Evolutionary conservation across 2,888 invertebrate species (phyloP), one percentile per base, ranked within the genome.

Genomic region (Lycaena phlaeas): DNA sequence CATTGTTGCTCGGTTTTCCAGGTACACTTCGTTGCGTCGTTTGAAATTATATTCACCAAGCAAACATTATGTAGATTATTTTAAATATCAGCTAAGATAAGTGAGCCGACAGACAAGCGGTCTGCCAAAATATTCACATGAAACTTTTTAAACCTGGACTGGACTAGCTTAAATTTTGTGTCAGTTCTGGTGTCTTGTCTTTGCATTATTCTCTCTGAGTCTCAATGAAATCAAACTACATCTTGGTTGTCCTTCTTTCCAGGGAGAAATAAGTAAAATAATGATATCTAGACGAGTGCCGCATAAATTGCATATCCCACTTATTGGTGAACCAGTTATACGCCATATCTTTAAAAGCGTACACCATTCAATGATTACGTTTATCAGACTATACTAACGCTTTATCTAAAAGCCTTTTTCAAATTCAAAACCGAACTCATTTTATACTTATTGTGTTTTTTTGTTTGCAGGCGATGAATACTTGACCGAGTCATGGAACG

Each of bases 391-490:
- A 22, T 14, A 27, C 28, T 50, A n/a, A n/a, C 22, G 22, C 22
- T 49, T 48, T 51, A 50, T 50, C 52, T 49, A 37, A 43, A 47
- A 50, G 46, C 50, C 45, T 41, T 36, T 22, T 38, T 40, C 40
- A 41, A 31, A 14, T 29, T 28, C 6, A 3, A n/a, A 28, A 14
- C 14, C 3, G 14, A 14, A 14, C 7, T 12, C 15, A 18, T 18
- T 3, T 18, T 18, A 29, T 14, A 30, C 3, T 30, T 12, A 34
- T 12, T 11, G 9, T 22, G 1, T 22, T 18, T 7, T 12, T 68
- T n/a, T n/a, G n/a, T 66, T 63, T 74, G 36, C 79, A 82, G 84
- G 77, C 75, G 67, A 84, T 84, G 84, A 82, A 72, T 55, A 68
- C 71, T 70, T 82, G 71, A 82, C 67, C 69, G 59, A 71, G 68